phyloP scores from a whole-genome alignment of 2,888 invertebrate genomes.

The Trachelus tabidus region DNA sequence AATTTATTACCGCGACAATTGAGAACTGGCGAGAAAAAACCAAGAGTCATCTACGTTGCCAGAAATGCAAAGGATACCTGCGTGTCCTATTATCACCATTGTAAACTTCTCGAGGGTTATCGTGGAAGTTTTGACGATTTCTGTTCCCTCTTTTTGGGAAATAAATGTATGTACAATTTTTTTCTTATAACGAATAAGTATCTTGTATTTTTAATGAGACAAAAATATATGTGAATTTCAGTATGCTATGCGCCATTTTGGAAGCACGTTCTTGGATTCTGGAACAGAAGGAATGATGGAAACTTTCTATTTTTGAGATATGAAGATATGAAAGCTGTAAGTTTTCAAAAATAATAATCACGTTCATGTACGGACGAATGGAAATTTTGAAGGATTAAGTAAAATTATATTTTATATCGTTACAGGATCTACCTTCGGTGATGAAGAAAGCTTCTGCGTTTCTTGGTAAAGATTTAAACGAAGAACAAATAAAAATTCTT shows the following conservation, averaged over 20 bases:
- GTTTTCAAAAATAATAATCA: slow-evolving; percentile 20
- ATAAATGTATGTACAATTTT: slow-evolving; percentile 65
- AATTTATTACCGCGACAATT: slow-evolving; percentile 70
- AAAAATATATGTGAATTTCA: slow-evolving; percentile 12
- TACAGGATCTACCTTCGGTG: slow-evolving; percentile 64
- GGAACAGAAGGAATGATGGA: slow-evolving; percentile 35
- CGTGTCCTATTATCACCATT: slow-evolving; percentile 78
- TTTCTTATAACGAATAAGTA: neutral
- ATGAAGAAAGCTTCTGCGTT: slow-evolving; percentile 65
- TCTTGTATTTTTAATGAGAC: slow-evolving; percentile 12
- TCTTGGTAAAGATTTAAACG: slow-evolving; percentile 55
- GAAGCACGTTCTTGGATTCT: slow-evolving; percentile 48
- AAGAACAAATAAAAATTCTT: slow-evolving; percentile 60
- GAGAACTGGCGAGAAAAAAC: slow-evolving; percentile 58
- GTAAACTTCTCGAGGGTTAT: slow-evolving; percentile 71
- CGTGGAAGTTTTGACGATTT: slow-evolving; percentile 70
- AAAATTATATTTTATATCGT: neutral
- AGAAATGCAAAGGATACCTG: slow-evolving; percentile 80
- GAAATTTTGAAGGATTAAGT: neutral
- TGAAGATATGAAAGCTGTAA: slow-evolving; percentile 55
- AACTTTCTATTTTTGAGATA: slow-evolving; percentile 51
- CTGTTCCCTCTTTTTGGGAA: slow-evolving; percentile 72
- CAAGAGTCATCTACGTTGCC: slow-evolving; percentile 76
- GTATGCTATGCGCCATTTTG: slow-evolving; percentile 50
- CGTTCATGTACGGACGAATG: neutral